These are phyloP conservation scores for Camelus bactrianus DNA, from an alignment of 2,113 vertebrate species.

Conservation along the genomic window DNA sequence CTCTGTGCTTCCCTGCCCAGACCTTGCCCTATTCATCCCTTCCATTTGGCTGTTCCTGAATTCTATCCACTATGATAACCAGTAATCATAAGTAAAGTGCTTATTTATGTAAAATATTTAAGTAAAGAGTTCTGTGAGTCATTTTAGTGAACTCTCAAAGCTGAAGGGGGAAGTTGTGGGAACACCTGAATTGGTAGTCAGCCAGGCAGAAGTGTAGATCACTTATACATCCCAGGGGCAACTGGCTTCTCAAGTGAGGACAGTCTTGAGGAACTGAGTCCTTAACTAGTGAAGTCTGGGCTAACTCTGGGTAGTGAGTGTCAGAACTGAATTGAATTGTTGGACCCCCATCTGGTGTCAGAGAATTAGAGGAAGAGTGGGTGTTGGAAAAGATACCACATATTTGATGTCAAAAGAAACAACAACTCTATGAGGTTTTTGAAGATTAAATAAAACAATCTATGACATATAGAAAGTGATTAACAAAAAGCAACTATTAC, in stretches of 20 bases:
- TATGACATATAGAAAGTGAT: neutral
- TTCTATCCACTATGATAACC: neutral
- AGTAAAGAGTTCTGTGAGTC: neutral
- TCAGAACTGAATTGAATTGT: slow-evolving; percentile 26
- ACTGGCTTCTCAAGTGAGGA: neutral
- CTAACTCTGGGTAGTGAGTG: neutral
- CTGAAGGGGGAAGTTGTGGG: neutral
- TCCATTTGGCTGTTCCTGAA: neutral
- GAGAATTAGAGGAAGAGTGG: neutral
- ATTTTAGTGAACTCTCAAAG: neutral
- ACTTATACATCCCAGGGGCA: neutral
- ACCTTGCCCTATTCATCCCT: neutral
- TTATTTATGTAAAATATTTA: neutral
- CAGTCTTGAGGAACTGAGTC: neutral
- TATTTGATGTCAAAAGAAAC: neutral
- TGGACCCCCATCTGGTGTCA: neutral
- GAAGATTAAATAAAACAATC: slow-evolving; percentile 29
- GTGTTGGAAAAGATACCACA: neutral
- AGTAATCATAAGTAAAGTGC: neutral
- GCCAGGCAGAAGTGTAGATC: neutral
- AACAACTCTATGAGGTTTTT: neutral
- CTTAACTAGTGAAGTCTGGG: neutral
- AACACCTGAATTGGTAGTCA: slow-evolving; percentile 28
- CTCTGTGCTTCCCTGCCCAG: neutral
- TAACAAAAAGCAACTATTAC: neutral